Evolutionary conservation across 2,797 vertebrate genomes (phyloP).

Genomic region (Cirrhinus mrigala): DNA sequence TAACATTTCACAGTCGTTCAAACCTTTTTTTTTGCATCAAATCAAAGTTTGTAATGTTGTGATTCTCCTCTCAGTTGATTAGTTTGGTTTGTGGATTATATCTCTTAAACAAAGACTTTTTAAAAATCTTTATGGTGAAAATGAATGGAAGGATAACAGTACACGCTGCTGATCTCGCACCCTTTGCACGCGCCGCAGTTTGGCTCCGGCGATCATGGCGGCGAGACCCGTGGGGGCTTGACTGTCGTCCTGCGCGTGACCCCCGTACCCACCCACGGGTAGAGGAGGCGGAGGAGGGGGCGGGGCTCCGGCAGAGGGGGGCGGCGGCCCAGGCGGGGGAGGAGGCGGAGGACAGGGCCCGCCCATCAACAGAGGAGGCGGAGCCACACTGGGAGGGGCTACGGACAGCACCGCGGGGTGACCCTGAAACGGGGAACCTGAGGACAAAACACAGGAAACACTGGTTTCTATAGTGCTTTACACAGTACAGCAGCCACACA

Average conservation of each 20-base stretch:
- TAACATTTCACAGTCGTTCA: too few species aligned
- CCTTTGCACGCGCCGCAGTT: constrained; percentile 94
- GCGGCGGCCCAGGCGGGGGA: constrained; percentile 78
- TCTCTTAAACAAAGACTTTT: too few species aligned
- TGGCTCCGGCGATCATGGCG: constrained; percentile 95
- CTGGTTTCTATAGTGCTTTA: background rate
- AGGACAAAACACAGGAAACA: background rate
- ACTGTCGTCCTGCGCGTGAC: constrained; percentile 80
- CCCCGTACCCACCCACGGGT: constrained; percentile 68
- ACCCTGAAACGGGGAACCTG: constrained; percentile 91
- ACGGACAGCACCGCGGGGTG: constrained; percentile 86
- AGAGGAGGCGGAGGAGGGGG: constrained; percentile 75
- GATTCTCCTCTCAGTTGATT: too few species aligned
- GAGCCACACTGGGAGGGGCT: constrained; percentile 79
- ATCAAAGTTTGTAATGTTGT: too few species aligned
- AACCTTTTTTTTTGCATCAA: too few species aligned
- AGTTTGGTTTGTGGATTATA: too few species aligned
- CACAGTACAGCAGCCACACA: too few species aligned
- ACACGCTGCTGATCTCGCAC: constrained; percentile 72
- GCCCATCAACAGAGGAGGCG: constrained; percentile 78
- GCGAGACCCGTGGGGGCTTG: constrained; percentile 87
- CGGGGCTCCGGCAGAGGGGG: constrained; percentile 73
- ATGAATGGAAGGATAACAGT: too few species aligned
- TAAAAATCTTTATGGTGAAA: too few species aligned
- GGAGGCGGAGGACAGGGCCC: constrained; percentile 76